Evolutionary conservation across 2,797 vertebrate species (phyloP), one percentile per base, ranked within the genome.

Genomic region (Numenius phaeopus): DNA sequence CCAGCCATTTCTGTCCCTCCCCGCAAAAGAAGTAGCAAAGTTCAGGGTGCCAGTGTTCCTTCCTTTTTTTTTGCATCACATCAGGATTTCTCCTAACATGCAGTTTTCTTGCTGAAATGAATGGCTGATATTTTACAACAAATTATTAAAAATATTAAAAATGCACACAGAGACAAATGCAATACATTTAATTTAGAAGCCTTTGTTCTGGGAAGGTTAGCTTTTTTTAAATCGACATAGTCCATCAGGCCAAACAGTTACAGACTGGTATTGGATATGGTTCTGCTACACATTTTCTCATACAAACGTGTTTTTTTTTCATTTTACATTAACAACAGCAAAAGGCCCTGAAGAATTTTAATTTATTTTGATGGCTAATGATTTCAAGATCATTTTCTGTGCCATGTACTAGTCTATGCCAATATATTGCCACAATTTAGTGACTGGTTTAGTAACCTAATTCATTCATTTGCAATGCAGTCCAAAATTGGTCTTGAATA

Each of bases 391-490:
- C 44, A 70, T 82, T 90, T 89, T 90, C 67, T 87, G 37, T 73
- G 77, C 10, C 44, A 21, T 1, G 1, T 62, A 55, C 64, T 79
- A 46, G 14, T 50, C 54, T 59, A 14, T 69, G 44, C 52, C 65
- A 86, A 55, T 67, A 46, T 76, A 73, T 62, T 70, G 49, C 44
- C 75, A 81, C 71, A 46, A 22, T 87, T 64, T 87, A 94, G 50
- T 66, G 42, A 70, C 42, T 59, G 55, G 7, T 84, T 86, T 77
- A 89, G 50, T 89, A 94, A 87, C 65, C 44, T 81, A 57, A 81
- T 91, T 70, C 17, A 78, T 88, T 88, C 20, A 71, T 84, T 94
- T 95, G 57, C 79, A 92, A 23, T 67, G 57, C 40, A 83, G 59
- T 49, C 81, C 21, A 82, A 21, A 87, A 47, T 26, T 82, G 50